phyloP scores from a whole-genome alignment of 2,797 vertebrate species.

The Sebastes vulpes region DNA sequence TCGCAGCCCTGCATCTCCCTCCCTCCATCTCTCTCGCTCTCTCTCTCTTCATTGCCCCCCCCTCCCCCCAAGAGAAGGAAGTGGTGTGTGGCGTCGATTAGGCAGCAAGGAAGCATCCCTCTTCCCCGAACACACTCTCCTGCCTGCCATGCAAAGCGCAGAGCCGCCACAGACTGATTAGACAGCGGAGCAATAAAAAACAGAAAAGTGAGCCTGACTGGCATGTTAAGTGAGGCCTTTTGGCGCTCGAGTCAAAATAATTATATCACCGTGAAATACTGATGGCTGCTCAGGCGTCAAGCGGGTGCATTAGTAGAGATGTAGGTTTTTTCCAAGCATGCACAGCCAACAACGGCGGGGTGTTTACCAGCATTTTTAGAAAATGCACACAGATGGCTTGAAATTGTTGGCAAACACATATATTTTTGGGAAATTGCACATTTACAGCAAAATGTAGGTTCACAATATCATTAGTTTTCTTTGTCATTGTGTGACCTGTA shows the following conservation, averaged over 20 bases:
- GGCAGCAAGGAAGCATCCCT: constrained; percentile 75
- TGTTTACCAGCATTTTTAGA: constrained; percentile 30
- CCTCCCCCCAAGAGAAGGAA: constrained; percentile 64
- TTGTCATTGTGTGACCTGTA: neutral
- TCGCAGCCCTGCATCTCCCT: constrained; percentile 27
- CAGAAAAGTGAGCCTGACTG: constrained; percentile 65
- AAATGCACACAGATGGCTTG: constrained; percentile 20
- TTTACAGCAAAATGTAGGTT: neutral
- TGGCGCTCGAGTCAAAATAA: constrained; percentile 74
- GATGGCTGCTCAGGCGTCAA: constrained; percentile 48
- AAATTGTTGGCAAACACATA: constrained; percentile 27
- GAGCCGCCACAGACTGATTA: constrained; percentile 71
- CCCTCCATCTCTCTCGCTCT: neutral
- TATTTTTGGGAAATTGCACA: neutral
- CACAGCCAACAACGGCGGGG: neutral
- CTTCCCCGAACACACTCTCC: constrained; percentile 71
- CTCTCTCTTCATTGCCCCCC: constrained; percentile 5
- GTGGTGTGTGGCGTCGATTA: constrained; percentile 69
- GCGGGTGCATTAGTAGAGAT: constrained; percentile 30
- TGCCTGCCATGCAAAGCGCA: constrained; percentile 70
- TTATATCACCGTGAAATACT: constrained; percentile 69
- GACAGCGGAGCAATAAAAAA: constrained; percentile 58
- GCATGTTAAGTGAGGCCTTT: constrained; percentile 74
- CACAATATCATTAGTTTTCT: neutral
- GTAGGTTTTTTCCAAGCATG: constrained; percentile 48